Evolutionary conservation across 2,888 invertebrate genomes (phyloP).

Genomic region (Melieria crassipennis): DNA sequence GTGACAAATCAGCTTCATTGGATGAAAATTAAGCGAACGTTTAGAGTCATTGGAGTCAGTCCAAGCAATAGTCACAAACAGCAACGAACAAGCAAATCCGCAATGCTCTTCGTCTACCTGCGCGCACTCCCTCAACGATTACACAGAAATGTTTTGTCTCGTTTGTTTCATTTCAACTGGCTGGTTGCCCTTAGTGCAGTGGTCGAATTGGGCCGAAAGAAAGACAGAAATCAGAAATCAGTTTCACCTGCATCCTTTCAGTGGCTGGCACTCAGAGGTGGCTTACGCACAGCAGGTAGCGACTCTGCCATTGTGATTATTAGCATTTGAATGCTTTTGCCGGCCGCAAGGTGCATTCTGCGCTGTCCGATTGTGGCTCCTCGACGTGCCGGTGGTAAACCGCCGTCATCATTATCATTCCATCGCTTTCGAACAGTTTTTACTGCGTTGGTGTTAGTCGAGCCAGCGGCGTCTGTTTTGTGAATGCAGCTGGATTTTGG

Average conservation of each 20-base stretch:
- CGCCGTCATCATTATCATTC: not conserved
- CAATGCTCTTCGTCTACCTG: conserved; percentile 14
- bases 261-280: not conserved
- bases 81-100: not conserved
- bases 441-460: not conserved
- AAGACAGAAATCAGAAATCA: conserved; percentile 49
- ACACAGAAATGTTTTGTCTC: not conserved
- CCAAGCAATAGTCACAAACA: too few relatives aligned
- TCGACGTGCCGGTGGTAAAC: not conserved
- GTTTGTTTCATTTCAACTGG: not conserved
- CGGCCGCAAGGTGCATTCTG: conserved; percentile 60
- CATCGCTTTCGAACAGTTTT: not conserved
- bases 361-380: not conserved
- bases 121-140: not conserved
- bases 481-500: conserved; percentile 10
- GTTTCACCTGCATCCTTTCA: conserved; percentile 63
- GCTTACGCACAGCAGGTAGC: conserved; percentile 9
- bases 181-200: not conserved
- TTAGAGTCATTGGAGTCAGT: too few relatives aligned
- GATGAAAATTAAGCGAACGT: too few relatives aligned
- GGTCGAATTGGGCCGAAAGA: not conserved
- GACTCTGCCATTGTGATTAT: conserved; percentile 28
- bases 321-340: conserved; percentile 63
- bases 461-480: not conserved
- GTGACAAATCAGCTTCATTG: too few relatives aligned